phyloP scores from a whole-genome alignment of 2,888 invertebrate species.

The Platerodrilus igneus region DNA sequence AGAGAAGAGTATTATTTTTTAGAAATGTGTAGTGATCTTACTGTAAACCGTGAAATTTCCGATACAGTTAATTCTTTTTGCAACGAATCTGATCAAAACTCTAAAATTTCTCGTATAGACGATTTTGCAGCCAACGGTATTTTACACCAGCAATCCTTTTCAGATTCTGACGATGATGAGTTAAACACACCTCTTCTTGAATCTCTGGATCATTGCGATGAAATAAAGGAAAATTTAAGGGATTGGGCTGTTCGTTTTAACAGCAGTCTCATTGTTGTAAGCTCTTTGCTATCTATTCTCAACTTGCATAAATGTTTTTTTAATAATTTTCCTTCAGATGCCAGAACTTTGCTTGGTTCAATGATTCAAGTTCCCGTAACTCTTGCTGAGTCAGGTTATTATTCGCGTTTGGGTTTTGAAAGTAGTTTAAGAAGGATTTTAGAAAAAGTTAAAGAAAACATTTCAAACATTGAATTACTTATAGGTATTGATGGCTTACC shows the following conservation, averaged over 20 bases:
- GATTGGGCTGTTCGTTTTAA: neutral
- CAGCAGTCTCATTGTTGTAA: neutral
- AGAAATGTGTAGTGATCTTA: too few relatives aligned
- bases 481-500: slow-evolving; percentile 1
- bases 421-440: neutral
- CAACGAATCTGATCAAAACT: too few relatives aligned
- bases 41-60: too few relatives aligned
- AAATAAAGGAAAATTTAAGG: neutral
- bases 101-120: too few relatives aligned
- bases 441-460: neutral
- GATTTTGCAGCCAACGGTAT: too few relatives aligned
- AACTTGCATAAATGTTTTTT: slow-evolving; percentile 1
- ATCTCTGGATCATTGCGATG: too few relatives aligned
- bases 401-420: slow-evolving; percentile 15
- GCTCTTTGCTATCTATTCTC: neutral
- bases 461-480: slow-evolving; percentile 1
- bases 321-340: slow-evolving; percentile 13
- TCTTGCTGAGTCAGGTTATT: slow-evolving; percentile 8
- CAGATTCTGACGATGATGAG: too few relatives aligned
- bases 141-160: too few relatives aligned
- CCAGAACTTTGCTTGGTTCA: slow-evolving; percentile 15
- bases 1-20: too few relatives aligned
- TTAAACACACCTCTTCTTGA: too few relatives aligned
- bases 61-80: too few relatives aligned
- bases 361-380: slow-evolving; percentile 2